phyloP scores from a whole-genome alignment of 2,888 invertebrate genomes.

The Heliconius erato region DNA sequence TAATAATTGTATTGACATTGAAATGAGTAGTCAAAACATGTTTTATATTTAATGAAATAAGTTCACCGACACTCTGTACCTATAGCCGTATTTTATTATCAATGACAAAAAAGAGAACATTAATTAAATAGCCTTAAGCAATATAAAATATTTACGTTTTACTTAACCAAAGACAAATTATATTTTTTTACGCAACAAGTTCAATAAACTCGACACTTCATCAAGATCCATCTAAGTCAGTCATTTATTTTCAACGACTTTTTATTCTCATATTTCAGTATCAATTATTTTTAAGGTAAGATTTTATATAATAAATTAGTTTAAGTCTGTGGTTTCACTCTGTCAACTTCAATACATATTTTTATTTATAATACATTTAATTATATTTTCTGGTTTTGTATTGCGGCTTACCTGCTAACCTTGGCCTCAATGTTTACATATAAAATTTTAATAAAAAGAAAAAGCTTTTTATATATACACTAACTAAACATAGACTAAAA shows the following conservation, averaged over 20 bases:
- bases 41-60: no score
- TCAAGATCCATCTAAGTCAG: neutral
- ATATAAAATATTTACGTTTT: no score
- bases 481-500: neutral
- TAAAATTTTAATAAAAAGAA: neutral
- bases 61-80: no score
- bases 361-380: neutral
- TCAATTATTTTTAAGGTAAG: neutral
- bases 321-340: neutral
- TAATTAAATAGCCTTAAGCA: no score
- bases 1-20: no score
- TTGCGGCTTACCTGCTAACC: neutral
- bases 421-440: neutral
- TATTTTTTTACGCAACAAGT: neutral
- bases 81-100: no score
- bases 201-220: constrained; percentile 12
- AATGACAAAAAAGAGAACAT: no score
- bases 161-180: no score
- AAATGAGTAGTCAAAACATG: no score
- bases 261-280: constrained; percentile 8
- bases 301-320: neutral
- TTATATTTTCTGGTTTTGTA: no score
- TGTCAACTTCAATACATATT: neutral
- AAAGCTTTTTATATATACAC: neutral
- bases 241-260: constrained; percentile 5